A percentile compares a stretch with the other conserved stretches of the same genome.
phyloP scores from a whole-genome alignment of 2,888 invertebrate species.

The Drosophila trichaetosa region DNA sequence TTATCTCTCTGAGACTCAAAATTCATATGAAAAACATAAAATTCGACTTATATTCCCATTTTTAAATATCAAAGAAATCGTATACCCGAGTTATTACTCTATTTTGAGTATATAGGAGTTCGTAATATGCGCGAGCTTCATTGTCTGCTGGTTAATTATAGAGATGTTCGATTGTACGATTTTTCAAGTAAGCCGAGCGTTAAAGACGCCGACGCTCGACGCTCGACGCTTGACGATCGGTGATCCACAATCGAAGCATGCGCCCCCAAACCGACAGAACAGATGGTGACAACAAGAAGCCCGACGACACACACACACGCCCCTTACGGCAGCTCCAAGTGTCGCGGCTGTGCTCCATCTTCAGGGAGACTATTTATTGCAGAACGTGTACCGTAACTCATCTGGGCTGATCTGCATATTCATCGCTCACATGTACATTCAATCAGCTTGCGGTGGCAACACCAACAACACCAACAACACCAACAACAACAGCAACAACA shows the following conservation, averaged over 20 bases:
- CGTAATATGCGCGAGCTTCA: neutral
- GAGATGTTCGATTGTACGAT: neutral
- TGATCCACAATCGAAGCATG: conserved; percentile 33
- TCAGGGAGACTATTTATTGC: conserved; percentile 7
- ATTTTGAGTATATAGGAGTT: neutral
- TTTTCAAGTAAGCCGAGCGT: conserved; percentile 49
- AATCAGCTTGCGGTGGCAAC: conserved; percentile 63
- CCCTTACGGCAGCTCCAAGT: conserved; percentile 3
- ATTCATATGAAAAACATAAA: neutral
- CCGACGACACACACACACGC: conserved; percentile 35
- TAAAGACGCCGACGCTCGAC: conserved; percentile 51
- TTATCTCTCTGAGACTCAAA: neutral
- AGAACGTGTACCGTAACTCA: conserved; percentile 47
- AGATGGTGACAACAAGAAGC: conserved; percentile 38
- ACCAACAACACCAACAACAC: conserved; percentile 26
- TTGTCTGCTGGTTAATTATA: neutral
- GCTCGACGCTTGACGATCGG: conserved; percentile 6
- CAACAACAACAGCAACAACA: conserved; percentile 8
- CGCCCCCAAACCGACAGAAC: conserved; percentile 33
- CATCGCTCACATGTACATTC: conserved; percentile 38
- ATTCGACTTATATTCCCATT: neutral
- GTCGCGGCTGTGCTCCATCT: conserved; percentile 1
- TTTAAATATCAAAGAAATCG: neutral
- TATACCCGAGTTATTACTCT: neutral
- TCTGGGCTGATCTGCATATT: conserved; percentile 32